These are phyloP conservation scores for Peromyscus aztecus DNA, from an alignment of 2,797 vertebrate genomes.

Conservation along the genomic window DNA sequence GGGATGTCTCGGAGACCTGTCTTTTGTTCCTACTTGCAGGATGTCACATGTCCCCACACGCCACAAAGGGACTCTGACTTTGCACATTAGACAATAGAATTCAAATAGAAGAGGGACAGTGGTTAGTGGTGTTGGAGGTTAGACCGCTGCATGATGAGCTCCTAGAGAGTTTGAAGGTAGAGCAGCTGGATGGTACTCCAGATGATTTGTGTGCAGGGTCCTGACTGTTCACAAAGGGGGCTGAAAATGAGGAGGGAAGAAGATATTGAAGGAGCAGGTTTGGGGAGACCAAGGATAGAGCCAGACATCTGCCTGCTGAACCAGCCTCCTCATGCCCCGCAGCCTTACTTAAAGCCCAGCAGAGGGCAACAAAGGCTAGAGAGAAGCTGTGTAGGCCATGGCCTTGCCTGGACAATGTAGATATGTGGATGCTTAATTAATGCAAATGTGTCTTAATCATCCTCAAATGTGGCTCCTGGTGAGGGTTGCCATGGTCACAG, in stretches of 20 bases:
- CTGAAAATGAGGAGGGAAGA: no score
- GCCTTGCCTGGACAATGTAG: not conserved
- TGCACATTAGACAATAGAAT: not conserved
- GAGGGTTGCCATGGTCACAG: conserved; percentile 60
- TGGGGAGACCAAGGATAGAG: not conserved
- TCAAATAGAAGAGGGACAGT: not conserved
- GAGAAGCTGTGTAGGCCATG: not conserved
- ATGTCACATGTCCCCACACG: not conserved
- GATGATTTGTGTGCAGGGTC: not conserved
- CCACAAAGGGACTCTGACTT: not conserved
- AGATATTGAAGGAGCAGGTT: no score
- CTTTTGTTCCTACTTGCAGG: not conserved
- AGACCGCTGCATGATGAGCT: not conserved
- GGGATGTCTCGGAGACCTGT: not conserved
- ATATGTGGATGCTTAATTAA: conserved; percentile 45
- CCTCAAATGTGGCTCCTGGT: not conserved
- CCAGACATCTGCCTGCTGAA: not conserved
- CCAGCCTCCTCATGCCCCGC: not conserved
- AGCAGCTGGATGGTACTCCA: not conserved
- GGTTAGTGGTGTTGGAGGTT: not conserved
- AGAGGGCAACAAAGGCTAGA: not conserved
- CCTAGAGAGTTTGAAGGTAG: not conserved
- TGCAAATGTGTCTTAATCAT: conserved; percentile 62
- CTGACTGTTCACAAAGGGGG: not conserved
- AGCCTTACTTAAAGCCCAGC: not conserved